A percentile compares a stretch with the other conserved stretches of the same genome.
Evolutionary conservation across 2,797 vertebrate genomes (phyloP).

Genomic region (Oryzias sinensis): DNA sequence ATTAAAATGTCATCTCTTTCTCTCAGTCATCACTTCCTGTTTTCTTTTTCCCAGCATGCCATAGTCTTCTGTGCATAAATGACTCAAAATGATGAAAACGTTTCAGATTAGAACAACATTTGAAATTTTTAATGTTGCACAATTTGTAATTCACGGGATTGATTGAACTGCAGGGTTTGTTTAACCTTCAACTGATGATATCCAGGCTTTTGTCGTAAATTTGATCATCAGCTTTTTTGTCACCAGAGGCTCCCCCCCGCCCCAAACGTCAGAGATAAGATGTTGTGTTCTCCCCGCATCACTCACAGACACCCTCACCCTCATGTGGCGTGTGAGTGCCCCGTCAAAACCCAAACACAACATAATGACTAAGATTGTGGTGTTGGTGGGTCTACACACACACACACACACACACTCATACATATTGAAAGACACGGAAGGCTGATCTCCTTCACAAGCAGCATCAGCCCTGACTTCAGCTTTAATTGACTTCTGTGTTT

Average conservation of each 20-base stretch:
- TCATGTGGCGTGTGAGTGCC: conserved; percentile 68
- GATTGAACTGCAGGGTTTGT: neutral
- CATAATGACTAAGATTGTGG: conserved; percentile 57
- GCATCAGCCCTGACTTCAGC: neutral
- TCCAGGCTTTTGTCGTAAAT: neutral
- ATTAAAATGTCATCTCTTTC: conserved; percentile 41
- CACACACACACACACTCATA: conserved; percentile 32
- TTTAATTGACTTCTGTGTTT: conserved; percentile 31
- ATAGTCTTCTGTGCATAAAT: neutral
- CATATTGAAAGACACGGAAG: conserved; percentile 26
- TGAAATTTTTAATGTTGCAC: no score
- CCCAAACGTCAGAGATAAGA: conserved; percentile 69
- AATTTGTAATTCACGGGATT: no score
- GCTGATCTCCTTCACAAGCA: conserved; percentile 6
- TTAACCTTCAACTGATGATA: neutral
- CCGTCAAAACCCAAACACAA: conserved; percentile 79
- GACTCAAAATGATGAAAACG: no score
- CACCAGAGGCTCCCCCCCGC: conserved; percentile 35
- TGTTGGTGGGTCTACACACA: conserved; percentile 30
- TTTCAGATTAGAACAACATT: no score
- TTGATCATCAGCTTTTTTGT: conserved; percentile 20
- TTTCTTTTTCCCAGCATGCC: conserved; percentile 9
- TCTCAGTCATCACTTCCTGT: conserved; percentile 25
- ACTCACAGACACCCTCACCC: conserved; percentile 68
- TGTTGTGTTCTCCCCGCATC: conserved; percentile 53